These are phyloP conservation scores for Hymenochirus boettgeri DNA, from an alignment of 2,113 vertebrate genomes.

Conservation along the genomic window DNA sequence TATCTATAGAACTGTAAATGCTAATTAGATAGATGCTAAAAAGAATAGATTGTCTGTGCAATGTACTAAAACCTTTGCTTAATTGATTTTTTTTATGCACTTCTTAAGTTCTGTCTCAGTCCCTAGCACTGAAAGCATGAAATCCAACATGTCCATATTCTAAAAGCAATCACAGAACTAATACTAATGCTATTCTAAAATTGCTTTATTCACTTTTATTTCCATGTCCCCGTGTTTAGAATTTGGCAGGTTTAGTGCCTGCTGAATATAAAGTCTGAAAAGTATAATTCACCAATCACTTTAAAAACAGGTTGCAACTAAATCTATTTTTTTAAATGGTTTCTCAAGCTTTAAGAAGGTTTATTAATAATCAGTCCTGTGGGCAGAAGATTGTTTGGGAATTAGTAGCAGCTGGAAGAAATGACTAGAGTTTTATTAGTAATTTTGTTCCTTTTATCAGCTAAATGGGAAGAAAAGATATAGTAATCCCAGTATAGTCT, in stretches of 20 bases:
- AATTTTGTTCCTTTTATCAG: slow-evolving; percentile 41
- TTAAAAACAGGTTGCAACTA: slow-evolving; percentile 12
- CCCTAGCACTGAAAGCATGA: no score
- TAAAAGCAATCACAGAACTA: not conserved
- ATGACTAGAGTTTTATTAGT: slow-evolving; percentile 40
- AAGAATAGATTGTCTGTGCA: no score
- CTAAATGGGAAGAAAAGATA: slow-evolving; percentile 33
- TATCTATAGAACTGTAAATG: no score
- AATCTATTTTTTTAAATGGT: slow-evolving; percentile 31
- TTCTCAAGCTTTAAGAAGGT: slow-evolving; percentile 25
- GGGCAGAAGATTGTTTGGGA: slow-evolving; percentile 37
- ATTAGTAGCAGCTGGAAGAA: slow-evolving; percentile 41
- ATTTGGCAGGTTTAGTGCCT: slow-evolving; percentile 14
- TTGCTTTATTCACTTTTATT: not conserved
- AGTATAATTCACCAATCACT: slow-evolving; percentile 4
- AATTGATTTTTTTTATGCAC: no score
- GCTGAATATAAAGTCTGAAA: slow-evolving; percentile 11
- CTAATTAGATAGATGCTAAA: no score
- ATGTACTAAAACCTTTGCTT: no score
- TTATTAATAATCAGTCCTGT: slow-evolving; percentile 39
- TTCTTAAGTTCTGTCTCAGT: no score
- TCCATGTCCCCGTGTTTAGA: slow-evolving; percentile 1
- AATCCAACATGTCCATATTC: no score
- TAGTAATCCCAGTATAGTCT: slow-evolving; percentile 31
- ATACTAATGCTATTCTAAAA: slow-evolving; percentile 6